These are phyloP conservation scores for Apis laboriosa DNA, from an alignment of 1,140 invertebrate genomes.

Conservation along the genomic window DNA sequence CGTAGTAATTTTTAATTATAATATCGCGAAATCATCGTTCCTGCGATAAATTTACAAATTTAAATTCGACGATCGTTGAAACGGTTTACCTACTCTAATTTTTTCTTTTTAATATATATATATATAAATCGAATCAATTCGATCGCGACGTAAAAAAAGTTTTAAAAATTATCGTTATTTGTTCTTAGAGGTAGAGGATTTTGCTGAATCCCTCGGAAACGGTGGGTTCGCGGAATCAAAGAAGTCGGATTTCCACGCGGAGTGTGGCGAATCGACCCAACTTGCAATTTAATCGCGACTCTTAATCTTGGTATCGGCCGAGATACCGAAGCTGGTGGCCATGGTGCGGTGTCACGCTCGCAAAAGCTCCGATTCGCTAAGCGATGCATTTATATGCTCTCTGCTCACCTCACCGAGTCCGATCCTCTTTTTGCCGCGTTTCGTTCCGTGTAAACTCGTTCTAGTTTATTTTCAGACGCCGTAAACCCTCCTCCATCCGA, in stretches of 20 bases:
- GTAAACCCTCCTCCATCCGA: background rate
- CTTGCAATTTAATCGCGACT: conserved; percentile 55
- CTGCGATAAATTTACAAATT: no score
- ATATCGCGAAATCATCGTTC: no score
- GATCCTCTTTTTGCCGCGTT: conserved; percentile 63
- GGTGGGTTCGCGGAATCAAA: no score
- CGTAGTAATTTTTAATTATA: no score
- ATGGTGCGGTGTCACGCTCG: conserved; percentile 38
- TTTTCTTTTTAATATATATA: no score
- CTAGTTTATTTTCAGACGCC: conserved; percentile 66
- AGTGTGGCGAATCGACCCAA: background rate
- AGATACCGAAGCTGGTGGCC: background rate
- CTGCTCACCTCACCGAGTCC: conserved; percentile 52
- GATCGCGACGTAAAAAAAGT: no score
- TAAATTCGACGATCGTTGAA: no score
- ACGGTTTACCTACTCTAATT: no score
- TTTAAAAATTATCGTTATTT: no score
- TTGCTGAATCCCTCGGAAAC: background rate
- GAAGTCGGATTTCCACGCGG: background rate
- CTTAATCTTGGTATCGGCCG: conserved; percentile 44
- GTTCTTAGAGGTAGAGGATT: no score
- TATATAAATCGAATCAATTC: no score
- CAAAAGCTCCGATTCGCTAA: conserved; percentile 32
- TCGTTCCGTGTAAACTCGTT: conserved; percentile 62
- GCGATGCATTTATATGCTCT: conserved; percentile 66